Evolutionary conservation across 2,113 vertebrate genomes (phyloP).

Genomic region (Elachura formosa): DNA sequence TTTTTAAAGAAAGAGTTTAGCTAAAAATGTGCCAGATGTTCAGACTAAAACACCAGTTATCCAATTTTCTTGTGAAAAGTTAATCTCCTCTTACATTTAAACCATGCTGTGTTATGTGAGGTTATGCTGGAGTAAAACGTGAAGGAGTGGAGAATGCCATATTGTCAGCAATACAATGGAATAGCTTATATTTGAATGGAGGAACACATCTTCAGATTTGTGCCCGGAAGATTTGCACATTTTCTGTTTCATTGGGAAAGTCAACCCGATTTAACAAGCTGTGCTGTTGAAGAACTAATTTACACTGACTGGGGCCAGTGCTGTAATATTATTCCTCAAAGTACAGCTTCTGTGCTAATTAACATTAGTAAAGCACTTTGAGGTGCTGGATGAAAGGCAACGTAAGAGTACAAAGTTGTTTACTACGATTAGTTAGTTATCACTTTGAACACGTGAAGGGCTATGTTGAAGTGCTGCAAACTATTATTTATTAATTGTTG

Average conservation of each 20-base stretch:
- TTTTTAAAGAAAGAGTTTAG: conserved; percentile 13
- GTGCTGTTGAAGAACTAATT: conserved; percentile 13
- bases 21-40: conserved; percentile 56
- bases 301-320: not conserved
- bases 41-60: conserved; percentile 37
- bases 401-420: not conserved
- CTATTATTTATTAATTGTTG: conserved; percentile 50
- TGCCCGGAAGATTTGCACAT: conserved; percentile 20
- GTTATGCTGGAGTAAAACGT: not conserved
- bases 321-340: conserved; percentile 33
- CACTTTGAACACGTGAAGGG: not conserved
- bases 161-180: conserved; percentile 7
- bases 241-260: conserved; percentile 16
- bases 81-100: conserved; percentile 38
- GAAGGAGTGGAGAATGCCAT: not conserved
- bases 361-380: conserved; percentile 34
- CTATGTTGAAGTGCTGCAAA: conserved; percentile 2
- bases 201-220: not conserved
- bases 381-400: conserved; percentile 39
- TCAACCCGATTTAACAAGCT: not conserved
- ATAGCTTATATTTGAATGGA: not conserved
- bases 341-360: conserved; percentile 31
- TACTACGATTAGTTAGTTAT: conserved; percentile 54
- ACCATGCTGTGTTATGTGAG: conserved; percentile 61
- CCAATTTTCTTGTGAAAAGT: conserved; percentile 56